These are phyloP conservation scores for Heterotis niloticus DNA, from an alignment of 2,113 vertebrate genomes.

Conservation along the genomic window DNA sequence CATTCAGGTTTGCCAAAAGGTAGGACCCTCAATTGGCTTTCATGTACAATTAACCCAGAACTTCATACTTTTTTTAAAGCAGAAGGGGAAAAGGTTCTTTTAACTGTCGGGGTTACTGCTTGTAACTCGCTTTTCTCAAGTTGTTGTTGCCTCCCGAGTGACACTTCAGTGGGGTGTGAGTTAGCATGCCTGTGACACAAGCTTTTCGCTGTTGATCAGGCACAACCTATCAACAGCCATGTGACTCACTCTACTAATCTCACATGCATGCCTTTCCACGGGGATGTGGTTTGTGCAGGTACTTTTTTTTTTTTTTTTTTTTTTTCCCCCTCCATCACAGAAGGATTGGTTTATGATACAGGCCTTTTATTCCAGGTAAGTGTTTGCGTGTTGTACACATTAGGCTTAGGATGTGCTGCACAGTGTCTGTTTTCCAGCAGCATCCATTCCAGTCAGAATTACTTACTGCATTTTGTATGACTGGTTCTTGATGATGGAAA, in stretches of 20 bases:
- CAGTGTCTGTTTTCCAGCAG: too few relatives aligned
- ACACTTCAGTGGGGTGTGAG: constrained; percentile 26
- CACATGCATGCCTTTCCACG: constrained; percentile 44
- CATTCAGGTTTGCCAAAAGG: constrained; percentile 99
- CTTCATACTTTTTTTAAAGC: constrained; percentile 3
- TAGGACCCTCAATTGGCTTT: constrained; percentile 84
- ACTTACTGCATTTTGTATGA: not conserved
- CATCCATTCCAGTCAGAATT: not conserved
- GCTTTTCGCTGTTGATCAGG: constrained; percentile 38
- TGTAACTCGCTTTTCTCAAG: constrained; percentile 57
- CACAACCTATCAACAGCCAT: constrained; percentile 37
- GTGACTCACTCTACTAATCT: constrained; percentile 51
- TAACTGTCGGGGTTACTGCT: constrained; percentile 70
- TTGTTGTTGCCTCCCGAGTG: constrained; percentile 38
- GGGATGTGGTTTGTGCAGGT: constrained; percentile 19
- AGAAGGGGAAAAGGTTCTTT: constrained; percentile 51
- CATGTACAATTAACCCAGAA: constrained; percentile 67
- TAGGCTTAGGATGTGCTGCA: not conserved
- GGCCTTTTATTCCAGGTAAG: constrained; percentile 27
- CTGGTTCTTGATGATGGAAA: not conserved
- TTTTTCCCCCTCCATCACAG: not conserved
- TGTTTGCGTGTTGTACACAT: not conserved
- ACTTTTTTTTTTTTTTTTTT: not conserved
- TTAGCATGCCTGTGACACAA: constrained; percentile 44
- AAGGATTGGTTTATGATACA: not conserved